phyloP scores from a whole-genome alignment of 2,113 vertebrate species.

The Taxidea taxus region DNA sequence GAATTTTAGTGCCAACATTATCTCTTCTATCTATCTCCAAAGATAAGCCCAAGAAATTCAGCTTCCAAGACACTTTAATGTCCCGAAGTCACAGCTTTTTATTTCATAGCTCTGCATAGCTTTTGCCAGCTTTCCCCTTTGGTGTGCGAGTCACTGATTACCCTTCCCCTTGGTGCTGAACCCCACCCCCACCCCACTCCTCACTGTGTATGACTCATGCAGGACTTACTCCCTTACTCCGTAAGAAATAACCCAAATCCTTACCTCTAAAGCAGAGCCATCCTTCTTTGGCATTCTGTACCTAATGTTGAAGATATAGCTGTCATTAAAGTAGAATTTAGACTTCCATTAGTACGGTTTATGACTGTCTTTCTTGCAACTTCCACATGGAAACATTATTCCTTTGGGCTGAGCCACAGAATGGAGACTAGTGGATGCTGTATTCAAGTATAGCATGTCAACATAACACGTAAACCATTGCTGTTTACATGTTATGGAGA shows the following conservation, averaged over 20 bases:
- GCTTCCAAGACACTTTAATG: neutral
- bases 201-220: neutral
- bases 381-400: neutral
- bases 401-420: slow-evolving; percentile 3
- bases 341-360: neutral
- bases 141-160: too few species aligned
- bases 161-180: neutral
- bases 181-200: neutral
- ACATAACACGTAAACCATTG: neutral
- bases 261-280: neutral
- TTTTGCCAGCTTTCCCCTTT: neutral
- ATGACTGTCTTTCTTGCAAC: neutral
- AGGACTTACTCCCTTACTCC: neutral
- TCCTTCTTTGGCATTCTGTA: neutral
- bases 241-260: neutral
- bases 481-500: neutral
- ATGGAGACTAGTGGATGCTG: neutral
- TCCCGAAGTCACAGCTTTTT: neutral
- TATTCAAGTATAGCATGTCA: neutral
- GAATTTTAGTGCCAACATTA: neutral
- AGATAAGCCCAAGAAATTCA: neutral
- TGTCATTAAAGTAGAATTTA: neutral
- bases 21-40: neutral
- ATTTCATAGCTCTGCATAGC: neutral
- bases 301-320: neutral